Base-by-base conservation (phyloP, 2,113 vertebrate genomes). In the Pelecanoides urinatrix region DNA sequence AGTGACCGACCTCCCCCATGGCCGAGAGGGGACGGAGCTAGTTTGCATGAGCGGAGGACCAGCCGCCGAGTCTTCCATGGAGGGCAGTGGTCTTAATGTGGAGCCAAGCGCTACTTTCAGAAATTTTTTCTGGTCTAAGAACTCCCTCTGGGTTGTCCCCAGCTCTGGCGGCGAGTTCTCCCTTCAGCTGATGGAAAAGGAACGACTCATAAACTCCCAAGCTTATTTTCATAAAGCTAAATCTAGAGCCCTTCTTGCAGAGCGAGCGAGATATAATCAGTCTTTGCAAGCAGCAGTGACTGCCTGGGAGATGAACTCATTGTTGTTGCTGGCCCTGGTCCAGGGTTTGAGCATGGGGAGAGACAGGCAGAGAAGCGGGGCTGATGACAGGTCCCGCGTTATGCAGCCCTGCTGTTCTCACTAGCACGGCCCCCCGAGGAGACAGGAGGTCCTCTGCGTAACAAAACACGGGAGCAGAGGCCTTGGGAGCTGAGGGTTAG, bases 301-400 rank as follows among this genome's bases (percentile, higher is more conserved):
- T 97, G 88, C 95, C 95, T 96, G 95, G 94, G 93, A 96, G 93
- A 92, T 96, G 88, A 98, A 92, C 91, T 96, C 94, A 65, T 82
- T 96, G 97, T 95, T 97, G 81, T 88, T 88, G 50, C 96, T 98
- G 98, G 98, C 97, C 34, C 72, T 27, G 17, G 45, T 89, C 98
- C 98, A 97, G 86, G 38, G 47, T 13, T 55, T 83, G 88, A 61
- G 62, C 59, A 17, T 22, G 16, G 85, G 86, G 76, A 84, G 73
- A 81, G 95, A 85, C 71, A 36, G 81, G 81, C 55, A 84, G 92
- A 13, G 62, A 30, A 45, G 66, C 59, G 34, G 53, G 58, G 91
- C 88, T 68, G 80, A 19, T 40, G 77, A 34, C 82, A 47, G 75
- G 78, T 47, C 78, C 18, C 4, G 4, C 14, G 7, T 66, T 40